Evolutionary conservation across 2,113 vertebrate species (phyloP).

Genomic region (Colistium nudipinnis): DNA sequence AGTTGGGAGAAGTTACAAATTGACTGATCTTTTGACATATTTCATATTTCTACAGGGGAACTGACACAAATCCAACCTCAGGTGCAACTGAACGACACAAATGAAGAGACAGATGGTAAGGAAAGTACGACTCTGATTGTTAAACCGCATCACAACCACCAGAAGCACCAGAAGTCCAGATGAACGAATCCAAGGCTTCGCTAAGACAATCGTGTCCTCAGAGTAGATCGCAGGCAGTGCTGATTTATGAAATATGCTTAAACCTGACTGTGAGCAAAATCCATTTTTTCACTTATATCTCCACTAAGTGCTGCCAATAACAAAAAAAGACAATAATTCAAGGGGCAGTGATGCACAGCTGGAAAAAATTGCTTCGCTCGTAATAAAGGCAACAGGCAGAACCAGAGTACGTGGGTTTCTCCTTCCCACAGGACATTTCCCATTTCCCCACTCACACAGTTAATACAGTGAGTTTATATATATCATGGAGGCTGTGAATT

Average conservation of each 20-base stretch:
- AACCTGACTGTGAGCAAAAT: slow-evolving; percentile 6
- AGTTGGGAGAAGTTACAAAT: background rate
- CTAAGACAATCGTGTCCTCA: slow-evolving; percentile 37
- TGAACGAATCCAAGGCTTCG: slow-evolving; percentile 5
- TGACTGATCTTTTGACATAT: background rate
- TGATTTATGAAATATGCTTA: slow-evolving; percentile 12
- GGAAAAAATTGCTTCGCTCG: slow-evolving; percentile 30
- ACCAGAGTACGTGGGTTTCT: slow-evolving; percentile 17
- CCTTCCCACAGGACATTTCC: slow-evolving; percentile 23
- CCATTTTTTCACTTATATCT: slow-evolving; percentile 11
- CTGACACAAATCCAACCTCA: background rate
- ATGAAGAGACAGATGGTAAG: slow-evolving; percentile 37
- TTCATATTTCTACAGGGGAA: slow-evolving; percentile 38
- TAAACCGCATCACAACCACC: background rate
- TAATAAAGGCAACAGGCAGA: slow-evolving; percentile 26
- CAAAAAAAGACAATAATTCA: slow-evolving; percentile 6
- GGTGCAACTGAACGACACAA: background rate
- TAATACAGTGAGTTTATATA: slow-evolving; percentile 15
- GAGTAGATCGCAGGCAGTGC: background rate
- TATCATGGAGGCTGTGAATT: slow-evolving; percentile 15
- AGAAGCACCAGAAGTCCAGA: slow-evolving; percentile 5
- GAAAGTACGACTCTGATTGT: background rate
- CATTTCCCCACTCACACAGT: slow-evolving; percentile 13
- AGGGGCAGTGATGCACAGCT: slow-evolving; percentile 44
- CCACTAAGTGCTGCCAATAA: slow-evolving; percentile 9